These are phyloP conservation scores for Limanda limanda DNA, from an alignment of 2,113 vertebrate genomes.

Conservation along the genomic window DNA sequence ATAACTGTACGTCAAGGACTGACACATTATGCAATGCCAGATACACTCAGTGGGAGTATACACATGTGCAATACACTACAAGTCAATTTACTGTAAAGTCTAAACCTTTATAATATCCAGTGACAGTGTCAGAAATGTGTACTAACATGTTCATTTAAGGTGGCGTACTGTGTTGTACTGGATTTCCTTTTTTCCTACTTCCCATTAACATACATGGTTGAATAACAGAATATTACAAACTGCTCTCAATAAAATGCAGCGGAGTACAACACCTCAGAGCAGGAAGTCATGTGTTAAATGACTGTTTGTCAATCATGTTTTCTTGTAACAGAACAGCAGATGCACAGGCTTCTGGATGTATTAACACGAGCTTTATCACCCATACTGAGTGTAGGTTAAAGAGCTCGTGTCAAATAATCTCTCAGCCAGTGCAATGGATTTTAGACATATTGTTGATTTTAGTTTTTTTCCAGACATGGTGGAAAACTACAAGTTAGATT, in stretches of 20 bases:
- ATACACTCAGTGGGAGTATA: not conserved
- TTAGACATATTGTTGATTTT: not conserved
- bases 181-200: not conserved
- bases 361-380: not conserved
- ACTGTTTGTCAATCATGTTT: not conserved
- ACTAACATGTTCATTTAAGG: not conserved
- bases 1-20: conserved; percentile 46
- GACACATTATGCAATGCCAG: conserved; percentile 37
- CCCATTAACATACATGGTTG: not conserved
- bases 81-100: not conserved
- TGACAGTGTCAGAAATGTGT: not conserved
- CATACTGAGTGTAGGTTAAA: not conserved
- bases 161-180: not conserved
- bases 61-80: not conserved
- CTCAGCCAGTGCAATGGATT: not conserved
- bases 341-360: not conserved
- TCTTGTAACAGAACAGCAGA: not conserved
- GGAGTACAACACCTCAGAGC: not conserved
- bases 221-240: conserved; percentile 1
- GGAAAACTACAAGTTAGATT: not conserved
- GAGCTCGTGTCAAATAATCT: not conserved
- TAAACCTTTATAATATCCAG: no score
- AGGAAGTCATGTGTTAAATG: not conserved
- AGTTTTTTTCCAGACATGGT: not conserved
- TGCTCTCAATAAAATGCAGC: not conserved